Evolutionary conservation across 2,113 vertebrate genomes (phyloP), one percentile per base, ranked within the genome.

Genomic region (Oreochromis niloticus): DNA sequence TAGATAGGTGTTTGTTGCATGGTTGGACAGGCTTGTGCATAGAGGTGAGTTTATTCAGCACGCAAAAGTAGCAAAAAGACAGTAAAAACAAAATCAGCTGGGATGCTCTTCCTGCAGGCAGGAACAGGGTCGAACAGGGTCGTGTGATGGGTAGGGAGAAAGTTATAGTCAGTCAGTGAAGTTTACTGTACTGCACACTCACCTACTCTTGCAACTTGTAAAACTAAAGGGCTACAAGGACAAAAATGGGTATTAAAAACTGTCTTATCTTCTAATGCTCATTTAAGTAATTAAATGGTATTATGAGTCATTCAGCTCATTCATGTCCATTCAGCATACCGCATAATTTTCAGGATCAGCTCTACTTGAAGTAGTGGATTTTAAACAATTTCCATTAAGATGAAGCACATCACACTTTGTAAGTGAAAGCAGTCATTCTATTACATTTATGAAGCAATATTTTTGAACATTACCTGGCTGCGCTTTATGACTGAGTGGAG

Each of bases 401-500:
- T 66, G 24, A 87, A 84, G 39, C 12, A 81, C 19, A 22, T 78
- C 52, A n/a, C 13, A 19, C 63, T 83, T 87, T 80, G 13, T 36
- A 78, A 78, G 14, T 85, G 14, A 52, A 82, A 66, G 43, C 68
- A 80, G n/a, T 79, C 71, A 85, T 79, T 61, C 57, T 83, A 55
- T 89, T 82, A 75, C 80, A 39, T 75, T 86, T 78, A 82, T 80
- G 6, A 90, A 81, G 82, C 32, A 30, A 85, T 80, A 85, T 88
- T 88, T 89, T 83, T 87, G 41, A 54, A 56, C 57, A 88, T 85
- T 88, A 90, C 50, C 54, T 90, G 24, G 22, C 48, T 71, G 48
- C 9, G 17, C 82, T 85, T 90, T 87, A 86, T 88, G 83, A 86
- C 36, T 66, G 88, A 91, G 52, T 50, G 80, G 75, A 84, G 71